Percentiles rank a stretch among this genome's conserved stretches.
These are phyloP conservation scores for Amblyraja radiata DNA, from an alignment of 2,797 vertebrate species.

Conservation along the genomic window DNA sequence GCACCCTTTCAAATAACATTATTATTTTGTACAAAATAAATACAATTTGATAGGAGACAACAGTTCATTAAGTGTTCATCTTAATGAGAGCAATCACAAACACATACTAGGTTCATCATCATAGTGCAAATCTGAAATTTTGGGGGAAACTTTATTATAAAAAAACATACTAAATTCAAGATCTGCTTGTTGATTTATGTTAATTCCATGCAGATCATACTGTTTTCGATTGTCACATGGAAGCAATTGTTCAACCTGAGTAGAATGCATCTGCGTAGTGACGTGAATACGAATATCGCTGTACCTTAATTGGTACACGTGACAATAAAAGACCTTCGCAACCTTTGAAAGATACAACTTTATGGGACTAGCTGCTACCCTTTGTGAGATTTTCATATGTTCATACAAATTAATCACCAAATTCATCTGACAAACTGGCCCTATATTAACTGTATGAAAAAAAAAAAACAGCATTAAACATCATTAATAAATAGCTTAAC, in stretches of 20 bases:
- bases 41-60: not conserved
- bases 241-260: not conserved
- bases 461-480: not conserved
- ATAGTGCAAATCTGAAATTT: not conserved
- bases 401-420: not conserved
- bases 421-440: not conserved
- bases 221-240: not conserved
- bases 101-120: not conserved
- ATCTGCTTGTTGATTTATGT: not conserved
- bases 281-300: not conserved
- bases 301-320: no score
- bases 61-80: not conserved
- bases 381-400: not conserved
- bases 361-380: not conserved
- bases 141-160: no score
- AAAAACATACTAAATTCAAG: not conserved
- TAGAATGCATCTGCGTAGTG: not conserved
- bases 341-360: not conserved
- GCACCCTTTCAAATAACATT: not conserved
- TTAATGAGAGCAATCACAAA: not conserved
- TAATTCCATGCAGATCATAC: not conserved
- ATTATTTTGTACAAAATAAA: not conserved
- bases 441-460: not conserved
- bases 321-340: no score
- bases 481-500: conserved; percentile 21